Percentiles rank a stretch among this genome's conserved stretches.
These are phyloP conservation scores for Montifringilla adamsi DNA, from an alignment of 2,113 vertebrate species.

Conservation along the genomic window DNA sequence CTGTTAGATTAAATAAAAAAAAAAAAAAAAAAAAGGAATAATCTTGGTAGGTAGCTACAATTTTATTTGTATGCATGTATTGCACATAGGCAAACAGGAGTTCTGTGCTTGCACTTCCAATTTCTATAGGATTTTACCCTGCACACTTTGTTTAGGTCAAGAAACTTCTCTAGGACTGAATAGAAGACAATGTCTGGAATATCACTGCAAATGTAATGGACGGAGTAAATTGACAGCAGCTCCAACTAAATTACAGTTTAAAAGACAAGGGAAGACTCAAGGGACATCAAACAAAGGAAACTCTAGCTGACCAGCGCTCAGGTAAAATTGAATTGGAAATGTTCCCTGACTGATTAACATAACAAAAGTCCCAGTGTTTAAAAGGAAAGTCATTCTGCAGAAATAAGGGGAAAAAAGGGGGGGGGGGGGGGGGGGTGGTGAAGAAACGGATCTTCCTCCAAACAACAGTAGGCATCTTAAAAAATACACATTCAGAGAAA, in stretches of 20 bases:
- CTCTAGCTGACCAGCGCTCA: slow-evolving; percentile 94
- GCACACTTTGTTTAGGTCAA: slow-evolving; percentile 38
- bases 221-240: slow-evolving; percentile 85
- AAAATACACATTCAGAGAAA: slow-evolving; percentile 26
- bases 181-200: slow-evolving; percentile 78
- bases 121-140: slow-evolving; percentile 38
- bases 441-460: slow-evolving; percentile 80
- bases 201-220: slow-evolving; percentile 81
- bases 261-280: slow-evolving; percentile 87
- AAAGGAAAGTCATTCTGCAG: slow-evolving; percentile 90
- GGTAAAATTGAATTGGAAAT: slow-evolving; percentile 99
- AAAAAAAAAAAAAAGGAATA: neutral
- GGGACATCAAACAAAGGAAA: slow-evolving; percentile 89
- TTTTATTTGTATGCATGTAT: neutral
- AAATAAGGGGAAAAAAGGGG: no score
- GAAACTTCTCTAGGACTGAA: slow-evolving; percentile 60
- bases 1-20: slow-evolving; percentile 14
- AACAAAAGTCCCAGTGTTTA: slow-evolving; percentile 94
- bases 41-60: neutral
- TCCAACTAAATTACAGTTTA: slow-evolving; percentile 90
- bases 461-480: slow-evolving; percentile 54
- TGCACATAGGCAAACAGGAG: neutral
- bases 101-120: slow-evolving; percentile 18
- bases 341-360: slow-evolving; percentile 95
- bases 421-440: neutral